Evolutionary conservation across 2,888 invertebrate genomes (phyloP).

Genomic region (Drosophila neonasuta): DNA sequence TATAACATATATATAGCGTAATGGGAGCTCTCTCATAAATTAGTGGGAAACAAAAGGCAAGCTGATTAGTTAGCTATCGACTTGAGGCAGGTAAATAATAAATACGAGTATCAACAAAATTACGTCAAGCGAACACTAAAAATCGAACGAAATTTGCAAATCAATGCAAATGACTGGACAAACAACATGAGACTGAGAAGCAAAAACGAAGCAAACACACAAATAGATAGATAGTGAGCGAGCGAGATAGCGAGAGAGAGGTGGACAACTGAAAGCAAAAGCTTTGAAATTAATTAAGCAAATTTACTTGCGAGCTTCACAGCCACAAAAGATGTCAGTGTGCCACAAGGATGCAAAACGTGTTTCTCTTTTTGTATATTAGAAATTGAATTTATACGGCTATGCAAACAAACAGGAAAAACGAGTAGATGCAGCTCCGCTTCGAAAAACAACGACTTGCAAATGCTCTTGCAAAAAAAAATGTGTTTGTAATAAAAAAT

Average conservation of each 20-base stretch:
- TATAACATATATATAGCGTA: conserved; percentile 6
- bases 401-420: conserved; percentile 65
- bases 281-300: conserved; percentile 70
- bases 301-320: conserved; percentile 40
- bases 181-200: conserved; percentile 27
- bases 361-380: conserved; percentile 64
- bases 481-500: background rate
- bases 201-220: background rate
- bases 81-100: conserved; percentile 63
- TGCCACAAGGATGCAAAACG: conserved; percentile 72
- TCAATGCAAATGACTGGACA: conserved; percentile 69
- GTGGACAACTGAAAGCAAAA: conserved; percentile 59
- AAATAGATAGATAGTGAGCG: background rate
- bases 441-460: conserved; percentile 11
- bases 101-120: conserved; percentile 55
- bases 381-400: conserved; percentile 59
- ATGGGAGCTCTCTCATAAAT: conserved; percentile 32
- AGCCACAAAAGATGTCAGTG: conserved; percentile 73
- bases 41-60: conserved; percentile 39
- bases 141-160: conserved; percentile 61
- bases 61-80: conserved; percentile 60
- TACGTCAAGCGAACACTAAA: conserved; percentile 55
- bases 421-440: conserved; percentile 38
- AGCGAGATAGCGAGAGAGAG: background rate
- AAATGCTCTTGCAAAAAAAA: conserved; percentile 28